These are phyloP conservation scores for Tokudaia muenninki DNA, from an alignment of 2,797 vertebrate species.

Conservation along the genomic window DNA sequence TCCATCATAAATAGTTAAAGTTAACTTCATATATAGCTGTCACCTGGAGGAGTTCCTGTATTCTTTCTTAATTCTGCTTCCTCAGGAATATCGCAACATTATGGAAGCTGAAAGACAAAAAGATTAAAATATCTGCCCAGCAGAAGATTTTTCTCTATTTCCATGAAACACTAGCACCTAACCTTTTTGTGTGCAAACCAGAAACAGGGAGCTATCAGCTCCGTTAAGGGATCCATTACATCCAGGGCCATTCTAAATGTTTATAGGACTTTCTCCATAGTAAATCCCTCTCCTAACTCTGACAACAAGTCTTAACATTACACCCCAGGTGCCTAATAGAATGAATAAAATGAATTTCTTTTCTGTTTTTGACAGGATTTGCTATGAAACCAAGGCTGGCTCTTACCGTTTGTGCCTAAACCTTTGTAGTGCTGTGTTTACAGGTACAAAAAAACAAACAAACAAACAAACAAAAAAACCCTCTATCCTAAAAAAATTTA, in stretches of 20 bases:
- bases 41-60: background rate
- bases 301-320: background rate
- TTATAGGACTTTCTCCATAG: slow-evolving; percentile 16
- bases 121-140: slow-evolving; percentile 9
- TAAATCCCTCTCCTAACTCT: slow-evolving; percentile 20
- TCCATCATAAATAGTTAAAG: slow-evolving; percentile 32
- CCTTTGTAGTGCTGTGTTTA: background rate
- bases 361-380: background rate
- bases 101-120: slow-evolving; percentile 40
- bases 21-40: slow-evolving; percentile 6
- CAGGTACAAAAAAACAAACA: background rate
- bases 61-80: slow-evolving; percentile 41
- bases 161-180: slow-evolving; percentile 3
- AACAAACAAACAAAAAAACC: too few relatives aligned
- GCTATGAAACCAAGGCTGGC: background rate
- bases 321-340: background rate
- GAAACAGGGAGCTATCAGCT: background rate
- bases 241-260: background rate
- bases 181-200: background rate
- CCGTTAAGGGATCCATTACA: background rate
- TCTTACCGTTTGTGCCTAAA: background rate
- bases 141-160: background rate
- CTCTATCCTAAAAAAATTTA: background rate
- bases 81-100: slow-evolving; percentile 23
- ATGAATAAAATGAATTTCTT: background rate